A percentile compares a stretch with the other conserved stretches of the same genome.
These are phyloP conservation scores for Aphrocallistes beatrix DNA, from an alignment of 37 sponge, comb jelly and placozoan species.

Conservation along the genomic window DNA sequence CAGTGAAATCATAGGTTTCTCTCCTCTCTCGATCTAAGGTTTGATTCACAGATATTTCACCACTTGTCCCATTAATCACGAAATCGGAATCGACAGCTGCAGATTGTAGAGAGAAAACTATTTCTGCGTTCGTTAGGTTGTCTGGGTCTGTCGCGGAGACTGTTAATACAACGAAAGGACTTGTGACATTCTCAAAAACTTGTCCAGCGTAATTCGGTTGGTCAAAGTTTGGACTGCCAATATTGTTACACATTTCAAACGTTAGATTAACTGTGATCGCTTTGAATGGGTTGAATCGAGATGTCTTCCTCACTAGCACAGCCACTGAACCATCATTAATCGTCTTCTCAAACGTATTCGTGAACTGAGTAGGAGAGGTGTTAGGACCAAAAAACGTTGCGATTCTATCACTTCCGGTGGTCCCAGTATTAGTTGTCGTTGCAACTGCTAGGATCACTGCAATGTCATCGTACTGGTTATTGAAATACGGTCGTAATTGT, in stretches of 20 bases:
- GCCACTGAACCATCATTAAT: background rate
- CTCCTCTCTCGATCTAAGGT: slow-evolving; percentile 23
- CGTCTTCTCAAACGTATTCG: background rate
- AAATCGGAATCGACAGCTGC: slow-evolving; percentile 17
- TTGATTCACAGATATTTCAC: slow-evolving; percentile 23
- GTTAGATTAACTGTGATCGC: background rate
- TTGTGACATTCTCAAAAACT: slow-evolving; percentile 27
- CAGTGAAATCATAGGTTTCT: slow-evolving; percentile 27
- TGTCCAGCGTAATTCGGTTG: slow-evolving; percentile 9
- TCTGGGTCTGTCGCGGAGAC: slow-evolving; percentile 39
- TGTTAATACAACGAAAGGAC: slow-evolving; percentile 21
- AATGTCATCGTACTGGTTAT: background rate
- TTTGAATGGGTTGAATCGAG: background rate
- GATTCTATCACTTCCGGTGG: background rate
- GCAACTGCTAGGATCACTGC: slow-evolving; percentile 5
- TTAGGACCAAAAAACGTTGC: background rate
- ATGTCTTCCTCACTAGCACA: background rate
- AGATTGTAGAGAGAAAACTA: slow-evolving; percentile 21
- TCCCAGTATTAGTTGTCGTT: background rate
- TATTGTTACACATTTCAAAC: background rate
- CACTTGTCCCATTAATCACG: slow-evolving; percentile 21
- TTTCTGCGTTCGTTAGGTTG: slow-evolving; percentile 24
- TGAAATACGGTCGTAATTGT: background rate
- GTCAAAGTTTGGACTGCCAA: background rate
- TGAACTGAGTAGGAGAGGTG: background rate